A percentile compares a stretch with the other conserved stretches of the same genome.
Evolutionary conservation across 2,113 vertebrate genomes (phyloP).

Genomic region (Cyanoramphus novaezelandiae): DNA sequence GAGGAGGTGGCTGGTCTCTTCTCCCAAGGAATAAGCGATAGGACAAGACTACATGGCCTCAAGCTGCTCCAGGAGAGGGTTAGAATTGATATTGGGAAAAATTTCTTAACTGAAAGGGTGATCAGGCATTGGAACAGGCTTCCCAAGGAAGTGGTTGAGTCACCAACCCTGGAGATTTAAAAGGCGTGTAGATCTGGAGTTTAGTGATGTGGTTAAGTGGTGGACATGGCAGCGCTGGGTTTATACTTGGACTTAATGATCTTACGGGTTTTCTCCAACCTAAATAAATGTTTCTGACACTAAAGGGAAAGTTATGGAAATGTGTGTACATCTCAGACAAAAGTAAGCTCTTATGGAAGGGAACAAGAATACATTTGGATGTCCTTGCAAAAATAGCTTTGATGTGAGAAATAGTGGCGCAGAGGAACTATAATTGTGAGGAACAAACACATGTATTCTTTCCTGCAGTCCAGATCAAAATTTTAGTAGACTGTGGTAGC

Average conservation of each 20-base stretch:
- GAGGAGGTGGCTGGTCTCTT: background rate
- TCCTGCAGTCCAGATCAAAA: background rate
- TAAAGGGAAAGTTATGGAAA: background rate
- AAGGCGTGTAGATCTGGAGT: background rate
- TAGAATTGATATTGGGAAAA: background rate
- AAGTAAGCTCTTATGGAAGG: background rate
- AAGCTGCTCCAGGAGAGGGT: background rate
- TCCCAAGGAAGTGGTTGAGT: background rate
- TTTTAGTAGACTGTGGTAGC: background rate
- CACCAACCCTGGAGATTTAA: background rate
- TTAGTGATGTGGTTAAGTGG: background rate
- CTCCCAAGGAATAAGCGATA: background rate
- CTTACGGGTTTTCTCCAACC: background rate
- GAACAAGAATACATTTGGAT: background rate
- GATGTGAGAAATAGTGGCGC: background rate
- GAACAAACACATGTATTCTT: background rate
- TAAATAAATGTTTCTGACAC: background rate
- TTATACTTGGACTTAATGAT: background rate
- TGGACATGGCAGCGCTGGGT: background rate
- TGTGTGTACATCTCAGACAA: background rate
- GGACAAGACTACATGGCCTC: background rate
- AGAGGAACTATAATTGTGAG: background rate
- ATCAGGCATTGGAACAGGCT: background rate
- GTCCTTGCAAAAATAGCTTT: background rate
- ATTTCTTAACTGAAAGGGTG: background rate